Evolutionary conservation across 2,888 invertebrate genomes (phyloP), one percentile per base, ranked within the genome.

Genomic region (Beris morrisii): DNA sequence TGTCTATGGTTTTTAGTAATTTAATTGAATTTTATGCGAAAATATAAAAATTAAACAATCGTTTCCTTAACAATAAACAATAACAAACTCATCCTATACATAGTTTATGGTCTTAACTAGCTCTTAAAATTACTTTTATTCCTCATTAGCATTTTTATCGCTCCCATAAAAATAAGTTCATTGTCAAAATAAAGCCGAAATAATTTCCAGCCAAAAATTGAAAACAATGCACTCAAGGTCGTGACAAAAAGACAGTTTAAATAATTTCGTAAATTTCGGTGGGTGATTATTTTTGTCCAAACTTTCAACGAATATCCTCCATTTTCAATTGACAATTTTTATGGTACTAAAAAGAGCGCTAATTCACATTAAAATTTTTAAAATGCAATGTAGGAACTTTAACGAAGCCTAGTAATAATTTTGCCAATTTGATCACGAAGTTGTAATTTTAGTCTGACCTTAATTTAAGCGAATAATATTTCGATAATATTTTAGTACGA

Each of bases 81-180:
- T 9, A 38, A 38, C 38, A 5, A 57, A 44, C 57, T 57, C 44
- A 44, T 22, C 15, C 22, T 57, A 38, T 38, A 56, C 56, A 57
- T 44, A n/a, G 44, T 44, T 43, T 44, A 44, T 57, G 57, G 32
- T 57, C 44, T 38, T n/a, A 12, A 44, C 31, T 45, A 57, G 9
- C 13, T 44, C 45, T 44, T 44, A 57, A 22, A 28, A 22, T 22
- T 9, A 57, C 44, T 57, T 57, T 57, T 22, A 57, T 57, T 57
- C 22, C 44, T 57, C 57, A 57, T 57, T 57, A 57, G 57, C 57
- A 57, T 57, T 57, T 57, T 57, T 57, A 57, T 57, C 15, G 45
- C 28, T 43, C 43, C 44, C 57, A 44, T 57, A 44, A 57, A 57
- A 57, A 57, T 57, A 57, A 57, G 57, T 57, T 57, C 57, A 57